Base-by-base conservation (phyloP, 2,888 invertebrate genomes). In the Baronia brevicornis region DNA sequence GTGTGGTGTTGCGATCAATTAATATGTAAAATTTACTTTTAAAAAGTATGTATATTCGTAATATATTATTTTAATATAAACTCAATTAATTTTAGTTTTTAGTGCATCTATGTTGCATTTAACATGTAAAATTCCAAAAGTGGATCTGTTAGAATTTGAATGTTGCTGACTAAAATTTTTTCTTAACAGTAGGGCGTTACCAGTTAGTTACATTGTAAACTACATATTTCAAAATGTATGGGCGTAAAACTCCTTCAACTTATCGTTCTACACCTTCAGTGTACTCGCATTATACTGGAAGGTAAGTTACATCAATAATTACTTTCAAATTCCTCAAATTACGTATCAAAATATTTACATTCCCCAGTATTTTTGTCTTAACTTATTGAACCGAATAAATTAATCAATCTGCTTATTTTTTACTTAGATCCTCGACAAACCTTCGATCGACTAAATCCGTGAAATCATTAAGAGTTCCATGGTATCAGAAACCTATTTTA, bases 401-500 rank as follows among this genome's bases (percentile, higher is more conserved):
- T 34, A n/a, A n/a, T n/a, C n/a, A n/a, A n/a, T n/a, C 11, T 3
- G 4, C 18, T 1, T 30, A 27, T 33, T 18, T 26, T 14, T 3
- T 23, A 49, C 44, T 0, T 46, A 89, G 94, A 46, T 94, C 94
- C 30, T 92, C 92, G 39, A 92, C 94, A 23, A 94, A 95, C 69
- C 80, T 95, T 5, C 88, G 91, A 39, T 93, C 94, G 1, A 90
- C 92, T 0, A 90, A 94, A 46, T 95, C 95, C 0, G 86, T 92
- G 6, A 88, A 90, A 35, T 94, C 94, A 0, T 74, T 95, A 1
- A 88, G 89, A 55, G 88, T 91, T 33, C 94, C 94, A 0, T 95
- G 95, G 95, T 95, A 95, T 54, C 92, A 91, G 65, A 90, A 91
- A 50, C 95, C 96, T 0, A 87, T 96, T 44, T 75, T 96, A 1